Conservation (phyloP, 2,797 vertebrate species). For the Smutsia temminckii region DNA sequence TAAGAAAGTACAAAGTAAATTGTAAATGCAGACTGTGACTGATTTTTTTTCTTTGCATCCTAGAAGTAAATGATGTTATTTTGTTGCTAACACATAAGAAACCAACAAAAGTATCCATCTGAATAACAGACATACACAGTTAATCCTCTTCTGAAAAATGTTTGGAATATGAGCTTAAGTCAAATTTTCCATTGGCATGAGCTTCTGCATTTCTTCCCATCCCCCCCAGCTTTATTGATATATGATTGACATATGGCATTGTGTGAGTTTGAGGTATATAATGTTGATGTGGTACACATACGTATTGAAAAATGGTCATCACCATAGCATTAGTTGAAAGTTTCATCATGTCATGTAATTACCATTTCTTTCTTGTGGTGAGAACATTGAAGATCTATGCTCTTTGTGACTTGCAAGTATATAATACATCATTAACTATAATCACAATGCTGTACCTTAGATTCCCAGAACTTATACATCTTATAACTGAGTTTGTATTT, state of each 20-base stretch:
- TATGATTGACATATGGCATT: neutral
- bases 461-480: neutral
- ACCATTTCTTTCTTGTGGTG: neutral
- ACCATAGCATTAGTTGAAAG: neutral
- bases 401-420: neutral
- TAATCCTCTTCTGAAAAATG: slow-evolving; percentile 42
- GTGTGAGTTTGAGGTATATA: neutral
- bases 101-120: slow-evolving; percentile 5
- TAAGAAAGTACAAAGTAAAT: slow-evolving; percentile 47
- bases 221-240: neutral
- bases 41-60: neutral
- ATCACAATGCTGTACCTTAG: neutral
- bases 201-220: neutral
- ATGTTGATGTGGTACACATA: neutral
- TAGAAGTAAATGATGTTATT: slow-evolving; percentile 56
- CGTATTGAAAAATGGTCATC: neutral
- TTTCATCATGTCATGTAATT: neutral
- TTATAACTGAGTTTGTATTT: neutral
- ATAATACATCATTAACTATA: neutral
- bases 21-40: slow-evolving; percentile 22
- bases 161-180: slow-evolving; percentile 36
- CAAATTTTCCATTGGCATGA: slow-evolving; percentile 43
- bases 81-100: neutral
- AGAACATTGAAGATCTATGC: neutral
- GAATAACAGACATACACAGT: slow-evolving; percentile 1